Evolutionary conservation across 2,797 vertebrate species (phyloP).

Genomic region (Crypturellus tataupa): DNA sequence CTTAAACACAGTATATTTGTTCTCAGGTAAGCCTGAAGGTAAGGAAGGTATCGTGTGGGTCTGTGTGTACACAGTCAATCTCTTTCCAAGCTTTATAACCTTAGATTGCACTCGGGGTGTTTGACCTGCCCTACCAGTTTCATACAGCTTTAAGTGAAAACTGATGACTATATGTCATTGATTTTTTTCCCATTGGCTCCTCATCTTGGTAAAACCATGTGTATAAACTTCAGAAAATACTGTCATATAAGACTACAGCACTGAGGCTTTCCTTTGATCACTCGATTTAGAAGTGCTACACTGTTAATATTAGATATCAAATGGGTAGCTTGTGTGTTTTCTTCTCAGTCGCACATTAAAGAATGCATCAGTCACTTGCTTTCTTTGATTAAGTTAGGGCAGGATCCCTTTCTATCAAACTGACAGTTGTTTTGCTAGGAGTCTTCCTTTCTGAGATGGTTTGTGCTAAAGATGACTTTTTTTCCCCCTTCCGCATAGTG

Average conservation of each 20-base stretch:
- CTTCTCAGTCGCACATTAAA: conserved; percentile 2
- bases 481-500: background rate
- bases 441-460: background rate
- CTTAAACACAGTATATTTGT: background rate
- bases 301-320: conserved; percentile 29
- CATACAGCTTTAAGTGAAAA: background rate
- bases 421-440: background rate
- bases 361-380: background rate
- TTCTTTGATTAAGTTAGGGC: conserved; percentile 23
- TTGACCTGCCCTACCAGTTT: background rate
- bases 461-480: background rate
- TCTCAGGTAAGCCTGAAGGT: background rate
- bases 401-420: background rate
- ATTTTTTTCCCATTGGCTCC: background rate
- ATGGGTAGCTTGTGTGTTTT: background rate
- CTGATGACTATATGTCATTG: background rate
- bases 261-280: conserved; percentile 46
- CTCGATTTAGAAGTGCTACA: background rate
- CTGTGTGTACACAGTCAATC: background rate
- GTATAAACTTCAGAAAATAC: background rate
- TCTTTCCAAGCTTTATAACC: background rate
- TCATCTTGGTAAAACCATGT: background rate
- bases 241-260: background rate
- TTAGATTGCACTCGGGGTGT: background rate
- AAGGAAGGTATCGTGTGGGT: background rate